phyloP scores from a whole-genome alignment of 2,888 invertebrate genomes.

The Itoplectis maculator region DNA sequence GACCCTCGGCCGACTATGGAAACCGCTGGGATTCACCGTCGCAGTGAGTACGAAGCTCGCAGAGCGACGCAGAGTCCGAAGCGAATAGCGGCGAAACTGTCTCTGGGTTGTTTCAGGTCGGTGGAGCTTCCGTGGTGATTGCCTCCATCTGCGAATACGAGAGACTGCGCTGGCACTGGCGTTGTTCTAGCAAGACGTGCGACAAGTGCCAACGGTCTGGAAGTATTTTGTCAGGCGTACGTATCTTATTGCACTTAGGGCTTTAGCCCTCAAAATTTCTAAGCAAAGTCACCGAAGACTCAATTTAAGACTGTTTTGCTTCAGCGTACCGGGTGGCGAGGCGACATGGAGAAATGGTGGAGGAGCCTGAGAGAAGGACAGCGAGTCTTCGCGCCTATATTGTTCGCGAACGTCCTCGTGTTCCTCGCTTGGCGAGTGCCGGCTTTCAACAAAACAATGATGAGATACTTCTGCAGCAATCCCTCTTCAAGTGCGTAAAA shows the following conservation, averaged over 20 bases:
- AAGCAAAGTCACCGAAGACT: neutral
- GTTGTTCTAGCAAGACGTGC: too few relatives aligned
- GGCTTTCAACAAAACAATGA: slow-evolving; percentile 89
- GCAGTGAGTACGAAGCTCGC: slow-evolving; percentile 85
- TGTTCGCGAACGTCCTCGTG: slow-evolving; percentile 91
- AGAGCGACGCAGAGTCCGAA: slow-evolving; percentile 65
- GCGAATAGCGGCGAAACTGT: slow-evolving; percentile 77
- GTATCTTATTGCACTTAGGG: too few relatives aligned
- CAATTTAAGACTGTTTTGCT: neutral
- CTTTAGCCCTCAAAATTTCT: too few relatives aligned
- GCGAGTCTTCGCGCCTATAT: slow-evolving; percentile 92
- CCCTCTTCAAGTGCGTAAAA: slow-evolving; percentile 90
- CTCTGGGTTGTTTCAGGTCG: slow-evolving; percentile 86
- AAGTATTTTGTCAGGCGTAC: too few relatives aligned
- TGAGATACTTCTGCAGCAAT: slow-evolving; percentile 93
- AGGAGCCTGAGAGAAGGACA: slow-evolving; percentile 90
- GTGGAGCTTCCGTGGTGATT: slow-evolving; percentile 89
- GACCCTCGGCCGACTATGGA: slow-evolving; percentile 85
- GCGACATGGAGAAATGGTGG: slow-evolving; percentile 88
- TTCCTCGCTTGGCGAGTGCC: slow-evolving; percentile 94
- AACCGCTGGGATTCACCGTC: slow-evolving; percentile 88
- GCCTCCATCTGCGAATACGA: slow-evolving; percentile 97
- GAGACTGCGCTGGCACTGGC: slow-evolving; percentile 83
- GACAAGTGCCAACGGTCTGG: too few relatives aligned
- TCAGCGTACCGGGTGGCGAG: slow-evolving; percentile 79